Conservation (phyloP, 2,888 invertebrate genomes). For the Aporophyla lueneburgensis region DNA sequence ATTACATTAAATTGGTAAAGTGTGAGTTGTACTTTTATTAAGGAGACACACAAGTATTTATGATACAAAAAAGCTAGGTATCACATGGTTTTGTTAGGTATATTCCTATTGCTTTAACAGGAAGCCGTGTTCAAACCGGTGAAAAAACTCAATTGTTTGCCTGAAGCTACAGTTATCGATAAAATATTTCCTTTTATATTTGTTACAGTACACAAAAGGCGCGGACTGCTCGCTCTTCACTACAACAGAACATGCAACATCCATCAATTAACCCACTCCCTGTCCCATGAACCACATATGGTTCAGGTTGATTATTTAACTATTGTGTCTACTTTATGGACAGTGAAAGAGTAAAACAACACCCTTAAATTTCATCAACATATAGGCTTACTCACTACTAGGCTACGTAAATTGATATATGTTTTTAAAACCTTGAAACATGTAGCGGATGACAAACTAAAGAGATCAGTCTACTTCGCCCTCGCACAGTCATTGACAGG, state of each 20-base stretch:
- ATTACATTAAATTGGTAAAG: constrained; percentile 28
- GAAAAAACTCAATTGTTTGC: neutral
- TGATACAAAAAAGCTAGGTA: neutral
- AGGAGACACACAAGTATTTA: neutral
- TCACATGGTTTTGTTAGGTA: neutral
- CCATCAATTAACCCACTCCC: neutral
- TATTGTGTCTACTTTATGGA: constrained; percentile 21
- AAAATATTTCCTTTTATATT: neutral
- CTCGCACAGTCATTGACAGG: no score
- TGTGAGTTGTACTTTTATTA: neutral
- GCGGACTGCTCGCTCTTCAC: neutral
- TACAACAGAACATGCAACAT: neutral
- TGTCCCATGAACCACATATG: no score
- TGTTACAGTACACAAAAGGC: neutral
- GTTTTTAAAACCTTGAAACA: no score
- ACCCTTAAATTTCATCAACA: no score
- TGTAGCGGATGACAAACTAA: no score
- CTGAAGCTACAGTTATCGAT: neutral
- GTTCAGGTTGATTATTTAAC: neutral
- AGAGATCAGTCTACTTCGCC: no score
- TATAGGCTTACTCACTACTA: no score
- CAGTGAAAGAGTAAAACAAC: no score
- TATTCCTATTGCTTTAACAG: neutral
- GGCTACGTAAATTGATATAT: no score
- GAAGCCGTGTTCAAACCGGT: neutral